Evolutionary conservation across 2,888 invertebrate genomes (phyloP), one percentile per base, ranked within the genome.

Genomic region (Tetanocera ferruginea): DNA sequence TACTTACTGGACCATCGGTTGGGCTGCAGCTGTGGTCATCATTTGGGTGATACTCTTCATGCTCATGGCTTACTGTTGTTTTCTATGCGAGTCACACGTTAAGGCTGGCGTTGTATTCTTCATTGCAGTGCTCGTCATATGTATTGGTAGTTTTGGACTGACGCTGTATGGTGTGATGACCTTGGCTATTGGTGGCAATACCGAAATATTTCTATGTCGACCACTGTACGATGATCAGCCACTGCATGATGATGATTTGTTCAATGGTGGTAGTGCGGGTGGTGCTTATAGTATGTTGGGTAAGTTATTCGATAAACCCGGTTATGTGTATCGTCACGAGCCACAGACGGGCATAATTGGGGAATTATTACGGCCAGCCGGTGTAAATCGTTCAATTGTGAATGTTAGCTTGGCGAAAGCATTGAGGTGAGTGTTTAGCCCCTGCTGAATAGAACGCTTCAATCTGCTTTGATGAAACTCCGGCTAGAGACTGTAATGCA

Each of bases 291-390:
- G 90, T 43, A 91, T 92, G 17, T 88, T 95, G 62, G 92, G 93
- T 76, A 91, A 92, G 80, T 90, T 95, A 37, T 89, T 95, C 79
- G 95, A 95, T 84, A 90, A 91, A 76, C 93, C 93, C 0, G 94
- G 94, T 17, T 91, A 93, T 75, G 89, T 94, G 0, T 92, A 93
- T 83, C 90, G 91, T 9, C 90, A 91, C 82, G 90, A 90, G 76
- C 86, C 88, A 5, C 86, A 87, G 76, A 87, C 87, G 73, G 89
- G 89, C 66, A 89, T 89, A 77, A 88, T 90, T 81, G 89, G 87
- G 5, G 88, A 90, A 70, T 80, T 89, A 28, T 78, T 90, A 57
- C 85, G 87, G 71, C 88, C 88, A 71, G 85, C 85, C n/a, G 89
- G 87, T 28, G 86, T 87, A 76, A 88, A 87, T 83, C 85, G 86